phyloP scores from a whole-genome alignment of 2,797 vertebrate genomes.

The Sparidentex hasta region DNA sequence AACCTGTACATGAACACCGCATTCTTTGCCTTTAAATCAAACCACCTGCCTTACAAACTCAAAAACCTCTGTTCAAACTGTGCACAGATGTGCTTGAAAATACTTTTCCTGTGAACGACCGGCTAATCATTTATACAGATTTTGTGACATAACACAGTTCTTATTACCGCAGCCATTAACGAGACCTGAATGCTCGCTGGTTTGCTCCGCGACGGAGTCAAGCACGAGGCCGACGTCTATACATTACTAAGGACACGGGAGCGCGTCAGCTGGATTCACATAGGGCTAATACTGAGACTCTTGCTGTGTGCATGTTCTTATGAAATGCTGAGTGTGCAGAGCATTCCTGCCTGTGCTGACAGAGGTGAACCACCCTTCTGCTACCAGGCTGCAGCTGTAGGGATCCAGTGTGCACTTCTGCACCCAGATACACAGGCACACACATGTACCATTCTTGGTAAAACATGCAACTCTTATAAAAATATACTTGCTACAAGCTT shows the following conservation, averaged over 20 bases:
- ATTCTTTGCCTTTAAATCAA: conserved; percentile 54
- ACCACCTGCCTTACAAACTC: conserved; percentile 50
- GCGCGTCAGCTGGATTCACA: conserved; percentile 38
- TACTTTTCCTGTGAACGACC: conserved; percentile 23
- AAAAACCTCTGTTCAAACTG: conserved; percentile 46
- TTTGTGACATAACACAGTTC: conserved; percentile 34
- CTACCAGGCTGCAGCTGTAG: conserved; percentile 85
- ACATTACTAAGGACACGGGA: conserved; percentile 33
- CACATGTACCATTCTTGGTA: conserved; percentile 17
- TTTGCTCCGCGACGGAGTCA: background rate
- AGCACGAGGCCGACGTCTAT: background rate
- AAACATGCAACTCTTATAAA: background rate
- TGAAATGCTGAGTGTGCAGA: conserved; percentile 71
- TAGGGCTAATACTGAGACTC: conserved; percentile 9
- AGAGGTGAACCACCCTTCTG: conserved; percentile 72
- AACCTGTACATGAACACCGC: conserved; percentile 17
- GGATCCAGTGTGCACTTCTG: conserved; percentile 63
- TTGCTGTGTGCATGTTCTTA: conserved; percentile 19
- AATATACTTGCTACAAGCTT: no score
- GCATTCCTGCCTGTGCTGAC: conserved; percentile 65
- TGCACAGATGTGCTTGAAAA: conserved; percentile 58
- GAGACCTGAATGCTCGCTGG: background rate
- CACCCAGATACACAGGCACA: conserved; percentile 29
- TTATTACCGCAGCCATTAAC: conserved; percentile 35
- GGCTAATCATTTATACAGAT: conserved; percentile 51